Percentiles rank a stretch among this genome's conserved stretches.
Evolutionary conservation across 2,888 invertebrate genomes (phyloP).

Genomic region (Hydrotaea cyrtoneurina): DNA sequence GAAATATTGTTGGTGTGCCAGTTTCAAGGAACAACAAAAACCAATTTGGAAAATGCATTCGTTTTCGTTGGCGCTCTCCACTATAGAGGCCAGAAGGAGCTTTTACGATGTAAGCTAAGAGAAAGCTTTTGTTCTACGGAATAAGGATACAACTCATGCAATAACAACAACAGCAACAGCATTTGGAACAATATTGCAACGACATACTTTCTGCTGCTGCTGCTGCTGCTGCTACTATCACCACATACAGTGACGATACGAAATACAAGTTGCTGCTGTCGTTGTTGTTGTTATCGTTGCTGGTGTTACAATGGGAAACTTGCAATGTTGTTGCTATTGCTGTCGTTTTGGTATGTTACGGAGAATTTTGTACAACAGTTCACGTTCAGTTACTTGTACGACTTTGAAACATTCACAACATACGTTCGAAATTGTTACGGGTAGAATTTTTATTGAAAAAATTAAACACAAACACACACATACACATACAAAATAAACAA

Average conservation of each 20-base stretch:
- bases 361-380: constrained; percentile 51
- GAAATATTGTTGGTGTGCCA: constrained; percentile 41
- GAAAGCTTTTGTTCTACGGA: constrained; percentile 47
- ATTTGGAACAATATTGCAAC: constrained; percentile 49
- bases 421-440: constrained; percentile 65
- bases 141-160: constrained; percentile 43
- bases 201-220: constrained; percentile 31
- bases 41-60: constrained; percentile 15
- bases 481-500: constrained; percentile 10
- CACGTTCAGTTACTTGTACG: constrained; percentile 61
- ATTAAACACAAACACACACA: constrained; percentile 16
- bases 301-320: constrained; percentile 12
- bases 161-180: constrained; percentile 14
- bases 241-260: neutral
- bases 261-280: constrained; percentile 4
- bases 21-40: constrained; percentile 40
- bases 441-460: constrained; percentile 53
- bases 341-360: constrained; percentile 38
- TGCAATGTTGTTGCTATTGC: constrained; percentile 27
- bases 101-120: constrained; percentile 43
- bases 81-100: constrained; percentile 39
- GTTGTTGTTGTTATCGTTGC: constrained; percentile 20
- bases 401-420: constrained; percentile 59
- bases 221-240: constrained; percentile 8
- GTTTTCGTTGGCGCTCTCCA: constrained; percentile 30